phyloP scores from a whole-genome alignment of 23 tunicate genomes.

The Ciona savignyi region DNA sequence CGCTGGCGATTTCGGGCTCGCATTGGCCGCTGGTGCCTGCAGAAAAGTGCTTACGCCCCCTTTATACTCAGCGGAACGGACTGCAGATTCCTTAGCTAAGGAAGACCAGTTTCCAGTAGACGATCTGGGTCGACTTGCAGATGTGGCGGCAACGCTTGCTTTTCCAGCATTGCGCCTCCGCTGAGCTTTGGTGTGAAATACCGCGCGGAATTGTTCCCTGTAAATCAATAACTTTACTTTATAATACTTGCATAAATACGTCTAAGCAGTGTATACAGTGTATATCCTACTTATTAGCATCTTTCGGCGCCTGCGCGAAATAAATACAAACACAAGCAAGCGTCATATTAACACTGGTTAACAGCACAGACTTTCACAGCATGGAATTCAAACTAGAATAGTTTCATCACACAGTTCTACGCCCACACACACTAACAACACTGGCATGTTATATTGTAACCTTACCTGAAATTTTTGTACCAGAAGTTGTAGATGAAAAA shows the following conservation, averaged over 20 bases:
- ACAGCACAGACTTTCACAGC: no score
- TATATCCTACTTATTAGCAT: no score
- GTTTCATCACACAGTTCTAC: no score
- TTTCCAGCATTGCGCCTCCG: not conserved
- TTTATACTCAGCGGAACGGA: not conserved
- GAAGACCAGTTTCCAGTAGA: not conserved
- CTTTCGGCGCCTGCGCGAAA: no score
- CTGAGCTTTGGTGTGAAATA: not conserved
- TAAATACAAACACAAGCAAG: no score
- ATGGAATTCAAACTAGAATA: no score
- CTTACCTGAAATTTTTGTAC: constrained; percentile 76
- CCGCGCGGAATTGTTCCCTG: not conserved
- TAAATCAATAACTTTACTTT: no score
- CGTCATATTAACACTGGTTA: no score
- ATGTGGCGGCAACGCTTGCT: not conserved
- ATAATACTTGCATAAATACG: no score
- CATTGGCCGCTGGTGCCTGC: not conserved
- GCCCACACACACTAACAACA: no score
- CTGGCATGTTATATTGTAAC: no score
- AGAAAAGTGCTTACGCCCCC: not conserved
- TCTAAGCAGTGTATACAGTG: no score
- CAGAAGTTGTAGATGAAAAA: constrained; percentile 79
- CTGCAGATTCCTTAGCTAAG: not conserved
- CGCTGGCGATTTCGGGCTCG: not conserved
- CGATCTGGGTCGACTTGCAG: not conserved